Percentiles rank a stretch among this genome's conserved stretches.
Conservation (phyloP, 2,888 invertebrate genomes). For the Tachina grossa region DNA sequence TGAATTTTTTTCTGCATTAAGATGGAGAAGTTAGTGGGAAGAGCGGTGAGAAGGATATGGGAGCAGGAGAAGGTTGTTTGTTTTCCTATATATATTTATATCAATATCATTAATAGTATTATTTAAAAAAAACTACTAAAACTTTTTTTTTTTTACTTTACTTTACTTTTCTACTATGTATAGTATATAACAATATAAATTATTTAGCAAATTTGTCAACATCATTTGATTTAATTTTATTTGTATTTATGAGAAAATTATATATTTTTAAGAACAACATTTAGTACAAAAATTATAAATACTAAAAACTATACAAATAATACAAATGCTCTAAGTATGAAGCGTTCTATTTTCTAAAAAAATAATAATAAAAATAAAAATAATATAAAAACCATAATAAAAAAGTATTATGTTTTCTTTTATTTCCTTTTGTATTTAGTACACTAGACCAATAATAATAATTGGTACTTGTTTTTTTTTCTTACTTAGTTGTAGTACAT, state of each 20-base stretch:
- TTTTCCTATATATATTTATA: not conserved
- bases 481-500: slow-evolving; percentile 61
- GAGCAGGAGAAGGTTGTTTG: not conserved
- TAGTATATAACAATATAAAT: slow-evolving; percentile 71
- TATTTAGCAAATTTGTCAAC: slow-evolving; percentile 72
- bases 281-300: slow-evolving; percentile 71
- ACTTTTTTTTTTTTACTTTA: slow-evolving; percentile 40
- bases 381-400: slow-evolving; percentile 62
- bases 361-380: slow-evolving; percentile 27
- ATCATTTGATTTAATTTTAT: slow-evolving; percentile 66
- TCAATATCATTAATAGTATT: slow-evolving; percentile 54
- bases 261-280: slow-evolving; percentile 69
- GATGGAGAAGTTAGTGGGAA: not conserved
- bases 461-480: slow-evolving; percentile 57
- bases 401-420: slow-evolving; percentile 49
- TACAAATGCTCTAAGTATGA: slow-evolving; percentile 78
- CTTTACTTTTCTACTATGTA: slow-evolving; percentile 66
- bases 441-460: slow-evolving; percentile 60
- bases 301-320: slow-evolving; percentile 78
- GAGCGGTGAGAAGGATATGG: not conserved
- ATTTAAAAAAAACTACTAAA: slow-evolving; percentile 69
- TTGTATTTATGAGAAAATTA: slow-evolving; percentile 44
- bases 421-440: slow-evolving; percentile 38
- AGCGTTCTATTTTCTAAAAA: slow-evolving; percentile 69
- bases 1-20: slow-evolving; percentile 54